phyloP scores from a whole-genome alignment of 2,113 vertebrate species.

The Megaceryle maxima region DNA sequence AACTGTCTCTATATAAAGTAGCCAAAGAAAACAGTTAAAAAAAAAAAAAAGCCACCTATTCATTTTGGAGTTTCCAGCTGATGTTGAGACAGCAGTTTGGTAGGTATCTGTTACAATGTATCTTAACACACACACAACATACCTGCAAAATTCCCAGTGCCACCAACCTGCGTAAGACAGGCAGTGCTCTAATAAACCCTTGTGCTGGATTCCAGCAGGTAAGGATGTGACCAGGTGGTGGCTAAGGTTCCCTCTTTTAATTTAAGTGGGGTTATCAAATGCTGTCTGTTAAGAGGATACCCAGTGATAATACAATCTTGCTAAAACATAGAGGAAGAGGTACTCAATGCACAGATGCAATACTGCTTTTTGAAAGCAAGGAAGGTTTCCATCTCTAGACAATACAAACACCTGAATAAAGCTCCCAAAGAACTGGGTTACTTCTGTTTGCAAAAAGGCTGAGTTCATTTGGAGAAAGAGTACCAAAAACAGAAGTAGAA shows the following conservation, averaged over 20 bases:
- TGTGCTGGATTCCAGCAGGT: background rate
- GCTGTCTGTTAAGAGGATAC: background rate
- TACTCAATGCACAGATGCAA: constrained; percentile 73
- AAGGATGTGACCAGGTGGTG: accelerated
- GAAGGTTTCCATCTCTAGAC: constrained; percentile 72
- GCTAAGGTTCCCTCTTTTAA: background rate
- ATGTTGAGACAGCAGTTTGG: background rate
- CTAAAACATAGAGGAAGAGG: background rate
- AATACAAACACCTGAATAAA: constrained; percentile 77
- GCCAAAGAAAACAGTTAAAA: background rate
- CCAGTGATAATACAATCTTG: background rate
- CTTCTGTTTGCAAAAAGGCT: background rate
- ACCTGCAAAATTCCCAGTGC: background rate
- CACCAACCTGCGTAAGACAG: accelerated
- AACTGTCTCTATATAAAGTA: background rate
- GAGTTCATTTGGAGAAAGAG: background rate
- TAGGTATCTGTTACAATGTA: background rate
- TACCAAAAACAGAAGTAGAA: background rate
- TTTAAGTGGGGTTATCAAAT: background rate
- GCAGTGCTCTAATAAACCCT: background rate
- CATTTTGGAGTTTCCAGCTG: background rate
- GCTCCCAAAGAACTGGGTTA: background rate
- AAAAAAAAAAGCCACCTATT: background rate
- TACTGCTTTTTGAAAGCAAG: constrained; percentile 76
- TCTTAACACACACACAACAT: background rate